These are phyloP conservation scores for Ecliptopera silaceata DNA, from an alignment of 2,888 invertebrate genomes.

Conservation along the genomic window DNA sequence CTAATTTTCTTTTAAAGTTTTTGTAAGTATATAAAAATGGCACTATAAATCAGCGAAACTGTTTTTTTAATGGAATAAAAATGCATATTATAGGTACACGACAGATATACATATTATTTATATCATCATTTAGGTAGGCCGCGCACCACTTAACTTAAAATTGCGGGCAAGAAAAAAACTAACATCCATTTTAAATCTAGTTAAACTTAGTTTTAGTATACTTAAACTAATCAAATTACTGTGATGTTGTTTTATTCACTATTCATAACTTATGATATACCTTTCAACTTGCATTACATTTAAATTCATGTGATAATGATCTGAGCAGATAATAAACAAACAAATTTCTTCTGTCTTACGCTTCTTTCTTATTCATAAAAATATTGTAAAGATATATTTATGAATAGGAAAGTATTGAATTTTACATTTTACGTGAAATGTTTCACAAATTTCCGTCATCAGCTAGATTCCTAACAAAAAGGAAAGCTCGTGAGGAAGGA, in stretches of 20 bases:
- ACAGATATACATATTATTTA: not conserved
- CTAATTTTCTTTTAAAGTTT: not conserved
- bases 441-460: slow-evolving; percentile 27
- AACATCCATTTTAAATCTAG: not conserved
- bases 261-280: not conserved
- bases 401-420: slow-evolving; percentile 25
- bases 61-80: not conserved
- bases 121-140: not conserved
- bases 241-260: not conserved
- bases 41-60: slow-evolving; percentile 5
- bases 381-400: not conserved
- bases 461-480: slow-evolving; percentile 8
- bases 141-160: not conserved
- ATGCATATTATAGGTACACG: slow-evolving; percentile 6
- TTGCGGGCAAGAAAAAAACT: slow-evolving; percentile 1
- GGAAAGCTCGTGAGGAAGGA: slow-evolving; percentile 31
- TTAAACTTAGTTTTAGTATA: not conserved
- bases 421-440: slow-evolving; percentile 1
- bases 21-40: slow-evolving; percentile 10
- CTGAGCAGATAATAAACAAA: not conserved
- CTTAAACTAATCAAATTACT: not conserved
- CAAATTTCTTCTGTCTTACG: slow-evolving; percentile 9
- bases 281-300: not conserved
- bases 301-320: not conserved
- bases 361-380: not conserved